Evolutionary conservation across 2,113 vertebrate genomes (phyloP).

Genomic region (Menura novaehollandiae): DNA sequence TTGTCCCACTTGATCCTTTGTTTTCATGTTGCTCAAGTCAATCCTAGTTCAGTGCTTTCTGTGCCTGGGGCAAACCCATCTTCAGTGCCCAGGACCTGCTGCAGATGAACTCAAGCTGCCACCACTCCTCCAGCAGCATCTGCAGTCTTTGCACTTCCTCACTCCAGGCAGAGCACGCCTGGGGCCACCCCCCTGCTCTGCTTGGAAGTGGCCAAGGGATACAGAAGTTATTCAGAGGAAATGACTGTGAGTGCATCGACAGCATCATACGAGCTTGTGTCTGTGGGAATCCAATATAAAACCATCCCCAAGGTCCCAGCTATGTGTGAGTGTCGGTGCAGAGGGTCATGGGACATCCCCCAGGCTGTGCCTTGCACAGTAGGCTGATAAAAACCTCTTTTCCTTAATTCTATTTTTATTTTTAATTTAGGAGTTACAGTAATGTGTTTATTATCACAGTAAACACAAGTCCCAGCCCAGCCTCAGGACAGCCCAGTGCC

Average conservation of each 20-base stretch:
- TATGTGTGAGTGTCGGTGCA: not conserved
- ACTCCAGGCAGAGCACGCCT: not conserved
- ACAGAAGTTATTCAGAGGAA: not conserved
- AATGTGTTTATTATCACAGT: not conserved
- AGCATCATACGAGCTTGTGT: fast-evolving
- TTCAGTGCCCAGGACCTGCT: not conserved
- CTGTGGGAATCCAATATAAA: not conserved
- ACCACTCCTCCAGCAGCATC: not conserved
- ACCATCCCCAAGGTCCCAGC: not conserved
- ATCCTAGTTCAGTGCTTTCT: not conserved
- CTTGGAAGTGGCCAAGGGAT: not conserved
- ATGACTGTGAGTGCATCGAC: not conserved
- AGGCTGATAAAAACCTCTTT: not conserved
- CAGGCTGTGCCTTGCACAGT: too few relatives aligned
- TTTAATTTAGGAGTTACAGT: not conserved
- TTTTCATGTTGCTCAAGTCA: not conserved
- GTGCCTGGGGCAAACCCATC: not conserved
- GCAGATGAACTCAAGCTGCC: not conserved
- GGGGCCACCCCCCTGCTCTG: not conserved
- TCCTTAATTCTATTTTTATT: not conserved
- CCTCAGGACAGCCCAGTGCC: not conserved
- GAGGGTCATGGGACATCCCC: fast-evolving
- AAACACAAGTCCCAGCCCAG: not conserved
- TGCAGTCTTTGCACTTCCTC: fast-evolving
- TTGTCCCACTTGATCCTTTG: not conserved